Base-by-base conservation (phyloP, 2,888 invertebrate genomes). In the Cerastis leucographa region DNA sequence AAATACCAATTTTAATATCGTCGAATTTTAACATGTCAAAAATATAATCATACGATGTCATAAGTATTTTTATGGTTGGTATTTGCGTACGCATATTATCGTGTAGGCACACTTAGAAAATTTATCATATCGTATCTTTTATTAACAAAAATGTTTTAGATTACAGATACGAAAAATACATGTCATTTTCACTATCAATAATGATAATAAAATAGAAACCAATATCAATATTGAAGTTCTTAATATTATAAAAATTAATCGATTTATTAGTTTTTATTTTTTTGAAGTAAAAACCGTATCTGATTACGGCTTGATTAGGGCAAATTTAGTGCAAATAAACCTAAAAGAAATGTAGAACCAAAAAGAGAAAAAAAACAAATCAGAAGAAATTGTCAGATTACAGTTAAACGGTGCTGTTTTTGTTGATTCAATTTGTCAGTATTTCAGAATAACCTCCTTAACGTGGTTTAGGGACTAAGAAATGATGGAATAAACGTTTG, bases 61-160 rank as follows among this genome's bases (percentile, higher is more conserved):
- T 22, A 71, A 62, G 19, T 40, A 51, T 76, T 76, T 76, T 79
- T 79, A 79, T 56, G 35, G 42, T 42, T 17, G 19, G 22, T 19
- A 56, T 49, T 76, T 46, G 9, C 11, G 1, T n/a, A n/a, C 9
- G 11, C 22, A 14, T 14, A 25, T 49, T 51, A 71, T 61, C 61
- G 0, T 29, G 6, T 35, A 59, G 3, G 7, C 62, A 54, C 12
- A 79, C 70, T 4, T 19, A 51, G 14, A 44, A 79, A 51, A 79
- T 3, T 35, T 61, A 19, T 2, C 19, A 46, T 40, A 46, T 14
- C 9, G 14, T 14, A 49, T 54, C 46, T 62, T 72, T 54, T 73
- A 64, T 29, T n/a, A 80, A 59, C 22, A 3, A 44, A 35, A 71
- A 44, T 51, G 2, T 70, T 12, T 35, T 35, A 49, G 59, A 76